Evolutionary conservation across 2,797 vertebrate genomes (phyloP).

Genomic region (Hephaestus fuliginosus): DNA sequence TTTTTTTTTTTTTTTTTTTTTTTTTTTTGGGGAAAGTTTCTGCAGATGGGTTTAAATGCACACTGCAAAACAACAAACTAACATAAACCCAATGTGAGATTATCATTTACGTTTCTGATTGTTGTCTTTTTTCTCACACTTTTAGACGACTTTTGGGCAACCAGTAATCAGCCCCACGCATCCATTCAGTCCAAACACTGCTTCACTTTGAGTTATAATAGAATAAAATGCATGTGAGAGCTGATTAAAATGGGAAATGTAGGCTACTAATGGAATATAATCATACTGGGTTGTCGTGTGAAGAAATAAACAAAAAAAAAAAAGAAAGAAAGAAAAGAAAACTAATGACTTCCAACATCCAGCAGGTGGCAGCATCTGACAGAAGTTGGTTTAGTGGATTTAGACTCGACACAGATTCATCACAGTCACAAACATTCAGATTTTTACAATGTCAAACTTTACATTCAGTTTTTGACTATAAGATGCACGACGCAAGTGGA

Average conservation of each 20-base stretch:
- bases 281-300: neutral
- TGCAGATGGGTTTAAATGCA: too few relatives aligned
- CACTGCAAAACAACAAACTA: neutral
- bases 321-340: neutral
- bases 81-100: too few relatives aligned
- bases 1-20: too few relatives aligned
- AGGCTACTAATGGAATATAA: neutral
- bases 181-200: neutral
- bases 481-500: neutral
- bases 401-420: neutral
- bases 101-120: neutral
- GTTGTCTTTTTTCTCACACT: neutral
- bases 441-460: neutral
- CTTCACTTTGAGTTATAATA: neutral
- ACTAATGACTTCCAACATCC: slow-evolving; percentile 7
- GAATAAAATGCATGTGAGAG: too few relatives aligned
- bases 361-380: slow-evolving; percentile 60
- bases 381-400: neutral
- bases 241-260: too few relatives aligned
- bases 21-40: too few relatives aligned
- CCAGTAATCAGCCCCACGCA: too few relatives aligned
- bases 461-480: neutral
- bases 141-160: neutral
- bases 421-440: neutral
- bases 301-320: too few relatives aligned